Evolutionary conservation across 1,140 invertebrate species (phyloP), one percentile per base, ranked within the genome.

Genomic region (Propsilocerus akamusi): DNA sequence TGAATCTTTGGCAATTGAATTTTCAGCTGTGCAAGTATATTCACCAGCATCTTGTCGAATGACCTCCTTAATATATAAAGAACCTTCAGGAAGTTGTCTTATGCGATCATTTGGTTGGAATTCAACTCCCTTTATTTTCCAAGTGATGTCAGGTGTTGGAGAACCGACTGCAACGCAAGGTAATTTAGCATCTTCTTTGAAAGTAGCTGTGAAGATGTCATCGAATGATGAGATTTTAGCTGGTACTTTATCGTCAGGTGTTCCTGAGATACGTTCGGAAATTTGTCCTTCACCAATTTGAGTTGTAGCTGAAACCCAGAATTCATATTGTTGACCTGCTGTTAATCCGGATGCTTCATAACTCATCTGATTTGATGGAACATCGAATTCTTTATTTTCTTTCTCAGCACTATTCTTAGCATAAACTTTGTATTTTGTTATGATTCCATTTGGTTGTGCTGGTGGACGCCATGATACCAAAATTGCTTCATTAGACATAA

Each of bases 281-380:
- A 82, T 75, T 68, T 88, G 83, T 30, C 90, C 89, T 76, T 94
- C 90, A 5, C 90, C 90, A 58, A 93, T 91, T 52, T 84, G 83
- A 0, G 90, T 95, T 46, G 86, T 88, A 30, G 89, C 89, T 11
- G 89, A 93, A 0, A 95, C 88, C 88, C 89, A 94, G 67, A 95
- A 93, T 64, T 93, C 86, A 59, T 93, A 93, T 51, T 83, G 79
- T 47, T 76, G 72, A 56, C 82, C 81, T 56, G 83, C 78, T 56
- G 83, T 83, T 54, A 94, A 65, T 55, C 85, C 83, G 46, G 80
- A 82, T 8, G 88, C 85, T 63, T 92, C 90, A 60, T 81, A 87
- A 59, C 78, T 86, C 60, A 84, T 75, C 63, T 76, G 74, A 46
- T 71, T 69, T 53, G 73, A 69, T 6, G 72, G 71, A 26, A 75